Conservation (phyloP, 2,113 vertebrate species). For the Columbina picui region DNA sequence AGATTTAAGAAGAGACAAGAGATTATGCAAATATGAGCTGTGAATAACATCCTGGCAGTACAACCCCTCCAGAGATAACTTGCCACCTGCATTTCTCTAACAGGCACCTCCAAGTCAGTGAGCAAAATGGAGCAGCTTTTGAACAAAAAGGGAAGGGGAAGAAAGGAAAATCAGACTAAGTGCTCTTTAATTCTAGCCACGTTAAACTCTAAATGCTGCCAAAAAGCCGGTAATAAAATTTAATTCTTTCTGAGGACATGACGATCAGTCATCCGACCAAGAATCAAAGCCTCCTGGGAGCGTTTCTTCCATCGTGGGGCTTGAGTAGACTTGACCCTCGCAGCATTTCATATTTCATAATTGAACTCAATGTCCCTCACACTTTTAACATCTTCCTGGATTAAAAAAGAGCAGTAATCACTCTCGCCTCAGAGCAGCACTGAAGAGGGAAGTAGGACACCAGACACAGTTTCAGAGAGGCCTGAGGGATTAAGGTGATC, state of each 20-base stretch:
- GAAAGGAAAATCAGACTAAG: constrained; percentile 29
- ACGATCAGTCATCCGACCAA: constrained; percentile 31
- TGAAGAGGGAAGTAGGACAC: not conserved
- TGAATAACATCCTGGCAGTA: constrained; percentile 73
- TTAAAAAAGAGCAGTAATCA: constrained; percentile 61
- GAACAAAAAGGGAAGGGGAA: not conserved
- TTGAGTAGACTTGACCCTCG: constrained; percentile 51
- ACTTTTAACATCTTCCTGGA: constrained; percentile 51
- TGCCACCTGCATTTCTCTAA: constrained; percentile 52
- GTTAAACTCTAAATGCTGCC: constrained; percentile 54
- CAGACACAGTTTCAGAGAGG: not conserved
- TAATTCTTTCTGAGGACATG: constrained; percentile 63
- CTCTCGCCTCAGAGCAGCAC: not conserved
- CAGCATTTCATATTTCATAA: constrained; percentile 65
- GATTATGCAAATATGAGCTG: constrained; percentile 84
- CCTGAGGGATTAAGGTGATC: not conserved
- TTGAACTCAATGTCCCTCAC: constrained; percentile 47
- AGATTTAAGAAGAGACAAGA: constrained; percentile 74
- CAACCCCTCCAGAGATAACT: constrained; percentile 41
- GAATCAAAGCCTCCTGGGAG: constrained; percentile 49
- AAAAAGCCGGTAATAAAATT: constrained; percentile 44
- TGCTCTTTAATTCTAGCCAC: constrained; percentile 37
- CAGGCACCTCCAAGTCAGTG: not conserved
- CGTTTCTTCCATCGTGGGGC: constrained; percentile 1
- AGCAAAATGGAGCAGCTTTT: constrained; percentile 20